Evolutionary conservation across 64 coral and sea anemone species (phyloP).

Genomic region (Dendrophyllia cribrosa): DNA sequence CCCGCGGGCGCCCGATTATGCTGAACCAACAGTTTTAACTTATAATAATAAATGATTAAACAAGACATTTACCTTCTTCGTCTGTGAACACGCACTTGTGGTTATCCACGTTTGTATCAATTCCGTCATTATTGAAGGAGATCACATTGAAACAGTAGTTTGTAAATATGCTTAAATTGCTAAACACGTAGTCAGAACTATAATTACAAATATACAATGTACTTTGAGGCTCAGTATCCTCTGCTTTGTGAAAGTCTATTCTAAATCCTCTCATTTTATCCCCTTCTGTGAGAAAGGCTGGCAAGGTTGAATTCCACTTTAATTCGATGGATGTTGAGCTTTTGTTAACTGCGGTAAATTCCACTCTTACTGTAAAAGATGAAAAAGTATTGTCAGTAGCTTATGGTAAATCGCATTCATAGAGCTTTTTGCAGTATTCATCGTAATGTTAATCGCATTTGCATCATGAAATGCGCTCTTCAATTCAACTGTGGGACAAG

Average conservation of each 20-base stretch:
- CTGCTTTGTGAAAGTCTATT: slow-evolving; percentile 2
- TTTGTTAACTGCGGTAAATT: slow-evolving; percentile 13
- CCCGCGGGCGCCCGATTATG: no score
- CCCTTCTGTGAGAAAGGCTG: background rate
- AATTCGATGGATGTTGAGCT: slow-evolving; percentile 21
- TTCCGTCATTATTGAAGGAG: background rate
- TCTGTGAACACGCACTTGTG: slow-evolving; percentile 3
- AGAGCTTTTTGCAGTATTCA: no score
- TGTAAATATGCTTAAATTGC: background rate
- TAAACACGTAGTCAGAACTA: background rate
- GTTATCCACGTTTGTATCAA: slow-evolving; percentile 12
- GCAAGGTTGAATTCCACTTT: background rate
- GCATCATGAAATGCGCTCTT: no score
- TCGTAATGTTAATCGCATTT: no score
- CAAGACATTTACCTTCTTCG: background rate
- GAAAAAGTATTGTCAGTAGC: background rate
- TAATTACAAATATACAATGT: background rate
- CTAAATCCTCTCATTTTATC: background rate
- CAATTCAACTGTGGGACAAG: no score
- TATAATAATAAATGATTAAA: background rate
- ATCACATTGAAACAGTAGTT: slow-evolving; percentile 25
- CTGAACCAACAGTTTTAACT: no score
- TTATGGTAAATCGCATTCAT: no score
- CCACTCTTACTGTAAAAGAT: slow-evolving; percentile 7
- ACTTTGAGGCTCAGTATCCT: background rate